Evolutionary conservation across 2,113 vertebrate species (phyloP).

Genomic region (Coracopsis vasa): DNA sequence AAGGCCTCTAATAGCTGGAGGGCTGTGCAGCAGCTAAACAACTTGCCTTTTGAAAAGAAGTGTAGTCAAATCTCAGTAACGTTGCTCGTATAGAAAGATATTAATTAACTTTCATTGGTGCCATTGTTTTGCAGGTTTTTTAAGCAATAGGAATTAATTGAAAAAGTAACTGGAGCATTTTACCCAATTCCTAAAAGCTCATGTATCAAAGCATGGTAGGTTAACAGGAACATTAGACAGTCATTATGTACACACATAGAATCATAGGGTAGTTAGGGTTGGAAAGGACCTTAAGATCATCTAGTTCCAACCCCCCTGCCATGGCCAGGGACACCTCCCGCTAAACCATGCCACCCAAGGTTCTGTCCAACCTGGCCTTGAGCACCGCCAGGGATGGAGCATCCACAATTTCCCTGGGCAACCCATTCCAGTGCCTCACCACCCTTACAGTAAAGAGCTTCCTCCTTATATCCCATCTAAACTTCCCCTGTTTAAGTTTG

Average conservation of each 20-base stretch:
- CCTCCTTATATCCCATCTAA: no score
- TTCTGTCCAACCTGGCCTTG: no score
- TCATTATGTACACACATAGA: background rate
- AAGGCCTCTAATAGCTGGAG: background rate
- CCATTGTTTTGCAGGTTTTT: background rate
- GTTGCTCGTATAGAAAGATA: background rate
- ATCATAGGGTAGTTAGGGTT: no score
- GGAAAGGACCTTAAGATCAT: no score
- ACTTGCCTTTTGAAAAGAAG: background rate
- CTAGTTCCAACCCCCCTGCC: no score
- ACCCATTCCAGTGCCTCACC: no score
- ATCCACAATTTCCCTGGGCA: no score
- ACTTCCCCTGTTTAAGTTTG: no score
- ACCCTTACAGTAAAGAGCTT: no score
- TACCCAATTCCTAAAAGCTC: background rate
- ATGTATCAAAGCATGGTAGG: background rate
- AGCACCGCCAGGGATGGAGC: no score
- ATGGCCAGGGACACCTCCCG: no score
- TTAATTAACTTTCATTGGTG: background rate
- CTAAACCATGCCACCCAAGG: no score
- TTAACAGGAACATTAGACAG: background rate
- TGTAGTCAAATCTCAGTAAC: background rate
- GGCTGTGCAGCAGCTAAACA: background rate
- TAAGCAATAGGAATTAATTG: background rate
- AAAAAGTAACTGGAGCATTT: background rate